Base-by-base conservation (phyloP, 2,888 invertebrate genomes). In the Glyphotaelius pellucidus region DNA sequence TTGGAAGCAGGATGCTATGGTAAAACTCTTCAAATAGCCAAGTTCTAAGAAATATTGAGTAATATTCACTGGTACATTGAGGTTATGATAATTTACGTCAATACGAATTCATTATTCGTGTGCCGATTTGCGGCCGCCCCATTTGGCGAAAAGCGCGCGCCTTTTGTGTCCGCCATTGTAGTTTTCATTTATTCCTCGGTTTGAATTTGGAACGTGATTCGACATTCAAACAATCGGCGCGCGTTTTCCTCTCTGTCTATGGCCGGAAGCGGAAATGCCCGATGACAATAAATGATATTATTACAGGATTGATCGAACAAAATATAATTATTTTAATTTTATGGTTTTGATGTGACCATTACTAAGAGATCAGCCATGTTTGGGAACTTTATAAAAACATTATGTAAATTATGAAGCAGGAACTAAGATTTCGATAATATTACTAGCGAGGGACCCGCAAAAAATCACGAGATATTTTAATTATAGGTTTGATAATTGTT, bases 241-340 rank as follows among this genome's bases (percentile, higher is more conserved):
- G 89, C 89, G 90, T 89, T 89, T 89, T 89, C 89, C 85, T 90
- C 81, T 91, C 88, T 89, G 91, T 91, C 81, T 91, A 91, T 89
- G 91, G 89, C 91, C 87, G 91, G 91, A 91, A 91, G 91, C 91
- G 91, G 91, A 91, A 91, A 83, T 87, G 79, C 88, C 35, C 88
- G 67, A 31, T 25, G 88, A 88, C 88, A 88, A 88, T 88, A 67
- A 67, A 25, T 47, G 86, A 86, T 47, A 47, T 47, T 86, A 86
- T 86, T 42, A 86, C 86, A 86, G 35, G 30, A n/a, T 86, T 47
- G 86, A 86, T 86, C n/a, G 42, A 5, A 38, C 85, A 38, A 85
- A 52, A 19, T 19, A 52, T 52, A 19, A 67, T 67, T 19, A 67
- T 67, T 67, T 67, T 5, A 2, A 9, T 67, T 67, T 47, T 86